Percentiles rank a stretch among this genome's conserved stretches.
These are phyloP conservation scores for Gymnoscopelus braueri DNA, from an alignment of 2,797 vertebrate species.

Conservation along the genomic window DNA sequence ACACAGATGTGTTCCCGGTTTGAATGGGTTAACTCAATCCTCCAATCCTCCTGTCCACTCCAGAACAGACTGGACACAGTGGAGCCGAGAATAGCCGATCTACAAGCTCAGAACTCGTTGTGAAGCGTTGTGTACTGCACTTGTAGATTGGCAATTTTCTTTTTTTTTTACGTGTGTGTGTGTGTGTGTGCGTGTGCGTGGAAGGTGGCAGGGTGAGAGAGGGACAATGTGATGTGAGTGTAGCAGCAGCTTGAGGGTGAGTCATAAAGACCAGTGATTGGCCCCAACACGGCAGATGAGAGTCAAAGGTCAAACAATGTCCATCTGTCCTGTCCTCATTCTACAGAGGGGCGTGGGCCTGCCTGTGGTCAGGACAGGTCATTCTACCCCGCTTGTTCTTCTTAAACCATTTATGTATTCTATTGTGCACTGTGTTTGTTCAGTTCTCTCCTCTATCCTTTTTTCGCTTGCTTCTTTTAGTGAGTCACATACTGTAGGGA, in stretches of 20 bases:
- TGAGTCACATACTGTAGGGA: not conserved
- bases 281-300: slow-evolving; percentile 1
- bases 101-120: not conserved
- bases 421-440: slow-evolving; percentile 2
- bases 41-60: not conserved
- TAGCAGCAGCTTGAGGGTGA: not conserved
- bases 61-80: not conserved
- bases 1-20: no score
- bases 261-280: not conserved
- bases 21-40: no score
- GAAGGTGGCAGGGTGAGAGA: not conserved
- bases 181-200: not conserved
- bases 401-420: slow-evolving; percentile 16
- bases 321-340: slow-evolving; percentile 16
- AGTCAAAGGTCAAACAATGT: slow-evolving; percentile 19
- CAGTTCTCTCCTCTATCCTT: not conserved
- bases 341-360: slow-evolving; percentile 5
- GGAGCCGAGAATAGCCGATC: not conserved
- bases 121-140: no score
- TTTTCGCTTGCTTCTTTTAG: not conserved
- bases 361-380: slow-evolving; percentile 9
- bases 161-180: no score
- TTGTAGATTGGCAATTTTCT: no score
- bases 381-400: slow-evolving; percentile 10
- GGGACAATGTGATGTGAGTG: not conserved